Conservation (phyloP, 2,797 vertebrate genomes). For the Lacerta bilineata region DNA sequence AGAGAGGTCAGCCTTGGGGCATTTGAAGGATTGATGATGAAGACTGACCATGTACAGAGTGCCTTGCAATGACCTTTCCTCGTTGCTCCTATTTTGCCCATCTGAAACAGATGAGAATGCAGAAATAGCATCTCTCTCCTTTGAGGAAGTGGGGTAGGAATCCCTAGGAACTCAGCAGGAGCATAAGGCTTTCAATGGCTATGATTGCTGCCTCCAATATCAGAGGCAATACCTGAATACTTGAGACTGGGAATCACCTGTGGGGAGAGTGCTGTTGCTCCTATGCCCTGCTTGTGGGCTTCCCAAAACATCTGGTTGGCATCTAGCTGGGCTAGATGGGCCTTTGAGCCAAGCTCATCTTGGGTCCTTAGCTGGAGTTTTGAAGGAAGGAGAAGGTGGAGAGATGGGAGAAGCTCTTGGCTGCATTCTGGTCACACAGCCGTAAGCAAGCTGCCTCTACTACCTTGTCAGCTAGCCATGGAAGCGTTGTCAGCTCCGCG, state of each 20-base stretch:
- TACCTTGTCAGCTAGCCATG: constrained; percentile 56
- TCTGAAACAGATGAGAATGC: too few species aligned
- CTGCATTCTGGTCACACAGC: constrained; percentile 49
- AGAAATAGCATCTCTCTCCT: too few species aligned
- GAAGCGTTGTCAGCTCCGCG: constrained; percentile 62
- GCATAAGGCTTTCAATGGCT: background rate
- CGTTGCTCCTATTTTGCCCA: too few species aligned
- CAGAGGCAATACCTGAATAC: background rate
- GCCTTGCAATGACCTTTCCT: background rate
- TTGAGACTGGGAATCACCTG: too few species aligned
- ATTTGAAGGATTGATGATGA: fast-evolving
- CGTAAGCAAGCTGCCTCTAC: constrained; percentile 59
- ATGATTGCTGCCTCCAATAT: background rate
- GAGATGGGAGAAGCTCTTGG: background rate
- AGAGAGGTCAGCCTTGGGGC: background rate
- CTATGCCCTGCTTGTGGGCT: background rate
- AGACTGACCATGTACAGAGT: background rate
- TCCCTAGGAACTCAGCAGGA: too few species aligned
- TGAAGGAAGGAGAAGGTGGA: background rate
- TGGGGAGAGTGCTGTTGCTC: too few species aligned
- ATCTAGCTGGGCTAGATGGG: background rate
- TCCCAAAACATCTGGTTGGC: background rate
- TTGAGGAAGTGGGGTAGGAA: too few species aligned
- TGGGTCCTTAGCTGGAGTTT: background rate
- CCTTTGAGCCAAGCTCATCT: too few species aligned